Evolutionary conservation across 1,140 invertebrate species (phyloP).

Genomic region (Bombus difficillimus): DNA sequence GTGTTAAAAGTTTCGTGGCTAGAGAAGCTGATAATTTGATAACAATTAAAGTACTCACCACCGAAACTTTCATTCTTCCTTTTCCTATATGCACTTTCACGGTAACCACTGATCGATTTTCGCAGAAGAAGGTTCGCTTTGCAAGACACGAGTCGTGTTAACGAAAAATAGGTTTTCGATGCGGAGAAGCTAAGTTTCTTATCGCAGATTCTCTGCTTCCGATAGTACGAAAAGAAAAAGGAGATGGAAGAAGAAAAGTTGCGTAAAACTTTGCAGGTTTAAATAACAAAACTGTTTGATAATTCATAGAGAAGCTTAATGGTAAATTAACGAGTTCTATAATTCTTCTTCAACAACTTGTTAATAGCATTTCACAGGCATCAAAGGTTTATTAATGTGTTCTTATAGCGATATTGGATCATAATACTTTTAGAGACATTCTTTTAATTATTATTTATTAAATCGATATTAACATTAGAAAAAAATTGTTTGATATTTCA

Average conservation of each 20-base stretch:
- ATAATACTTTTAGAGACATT: not conserved
- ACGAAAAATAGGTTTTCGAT: slow-evolving; percentile 50
- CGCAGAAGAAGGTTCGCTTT: not conserved
- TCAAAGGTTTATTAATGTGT: not conserved
- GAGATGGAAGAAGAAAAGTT: not conserved
- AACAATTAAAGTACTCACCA: slow-evolving; percentile 4
- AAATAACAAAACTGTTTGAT: slow-evolving; percentile 23
- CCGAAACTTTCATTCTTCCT: not conserved
- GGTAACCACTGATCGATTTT: slow-evolving; percentile 40
- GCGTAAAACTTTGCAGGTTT: not conserved
- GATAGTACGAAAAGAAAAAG: not conserved
- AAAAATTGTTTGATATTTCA: not conserved
- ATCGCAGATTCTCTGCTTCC: slow-evolving; percentile 10
- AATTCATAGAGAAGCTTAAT: not conserved
- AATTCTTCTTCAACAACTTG: not conserved
- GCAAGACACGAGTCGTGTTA: slow-evolving; percentile 31
- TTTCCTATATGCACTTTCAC: not conserved
- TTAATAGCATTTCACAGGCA: too few species aligned
- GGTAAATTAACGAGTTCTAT: not conserved
- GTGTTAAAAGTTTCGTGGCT: not conserved
- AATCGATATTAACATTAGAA: not conserved
- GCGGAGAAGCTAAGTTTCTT: slow-evolving; percentile 30
- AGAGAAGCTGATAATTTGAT: not conserved
- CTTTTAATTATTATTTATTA: not conserved
- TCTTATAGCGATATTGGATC: not conserved